Evolutionary conservation across 2,888 invertebrate species (phyloP), one percentile per base, ranked within the genome.

Genomic region (Pharmacophagus antenor): DNA sequence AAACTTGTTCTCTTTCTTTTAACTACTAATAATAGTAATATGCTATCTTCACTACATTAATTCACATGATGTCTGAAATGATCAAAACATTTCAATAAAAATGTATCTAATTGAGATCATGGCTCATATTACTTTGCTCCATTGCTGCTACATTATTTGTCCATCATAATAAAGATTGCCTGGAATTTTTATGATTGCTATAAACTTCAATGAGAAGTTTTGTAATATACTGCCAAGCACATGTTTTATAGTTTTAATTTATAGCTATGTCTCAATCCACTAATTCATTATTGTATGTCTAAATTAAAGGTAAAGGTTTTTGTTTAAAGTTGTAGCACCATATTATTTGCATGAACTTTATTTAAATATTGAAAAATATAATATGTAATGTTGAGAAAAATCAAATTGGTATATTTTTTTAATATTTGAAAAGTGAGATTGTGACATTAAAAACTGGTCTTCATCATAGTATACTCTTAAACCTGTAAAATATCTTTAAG

Each of bases 11-110:
- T 12, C 5, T 2, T 2, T 2, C 21, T 47, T n/a, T 17, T 48
- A 23, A 48, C 15, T n/a, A 1, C 3, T n/a, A n/a, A n/a, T n/a
- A 15, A 48, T 17, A n/a, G 15, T 17, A 0, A 4, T 47, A 22
- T 12, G 25, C 17, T 15, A 23, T 17, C 2, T 48, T 17, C 47
- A 20, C 4, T n/a, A 15, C 7, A 4, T 22, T 25, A 25, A 48
- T 1, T 2, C 17, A n/a, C 12, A 21, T 41, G 21, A 37, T 51
- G 15, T 8, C 37, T 52, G 15, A 42, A 42, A 41, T 23, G 17
- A 52, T 42, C 42, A 42, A 21, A 56, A 57, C 46, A 51, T 51
- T 46, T 44, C 17, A 56, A 50, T 50, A 42, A 50, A 46, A 48
- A 50, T 37, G 17, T 23, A 18, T 20, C 0, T n/a, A 22, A 42